Percentiles rank a stretch among this genome's conserved stretches.
Conservation (phyloP, 64 coral and sea anemone genomes). For the Pachyseris speciosa region DNA sequence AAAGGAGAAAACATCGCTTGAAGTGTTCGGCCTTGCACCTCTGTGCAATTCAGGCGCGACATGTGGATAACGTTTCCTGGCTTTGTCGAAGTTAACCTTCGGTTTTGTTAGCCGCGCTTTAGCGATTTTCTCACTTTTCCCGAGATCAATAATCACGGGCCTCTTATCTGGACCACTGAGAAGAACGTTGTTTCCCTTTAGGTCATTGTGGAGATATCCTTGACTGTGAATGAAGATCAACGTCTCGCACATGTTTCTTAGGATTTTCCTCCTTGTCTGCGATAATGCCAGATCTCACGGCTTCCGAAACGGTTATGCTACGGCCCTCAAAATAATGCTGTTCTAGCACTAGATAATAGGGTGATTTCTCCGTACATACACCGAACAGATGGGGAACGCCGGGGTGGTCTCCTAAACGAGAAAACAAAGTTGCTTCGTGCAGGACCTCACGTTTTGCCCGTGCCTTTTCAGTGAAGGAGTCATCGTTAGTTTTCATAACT, state of each 20-base stretch:
- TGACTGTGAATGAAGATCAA: background rate
- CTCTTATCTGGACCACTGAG: background rate
- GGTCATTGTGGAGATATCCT: background rate
- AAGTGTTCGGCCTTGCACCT: background rate
- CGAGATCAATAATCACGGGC: background rate
- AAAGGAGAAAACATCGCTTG: constrained; percentile 35
- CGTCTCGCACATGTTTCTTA: background rate
- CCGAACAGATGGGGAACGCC: constrained; percentile 36
- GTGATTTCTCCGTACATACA: background rate
- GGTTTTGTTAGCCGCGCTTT: background rate
- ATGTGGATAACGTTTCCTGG: constrained; percentile 6
- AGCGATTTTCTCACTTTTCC: background rate
- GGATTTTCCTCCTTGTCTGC: background rate
- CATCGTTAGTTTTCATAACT: background rate
- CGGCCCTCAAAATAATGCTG: constrained; percentile 1
- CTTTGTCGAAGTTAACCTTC: background rate
- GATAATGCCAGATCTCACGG: background rate
- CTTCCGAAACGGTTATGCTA: background rate
- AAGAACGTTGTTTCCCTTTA: background rate
- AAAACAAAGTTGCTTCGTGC: constrained; percentile 8
- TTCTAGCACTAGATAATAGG: background rate
- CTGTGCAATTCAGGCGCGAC: constrained; percentile 12
- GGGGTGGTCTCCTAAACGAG: constrained; percentile 8
- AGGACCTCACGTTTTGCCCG: background rate
- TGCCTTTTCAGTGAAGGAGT: background rate